phyloP scores from a whole-genome alignment of 2,888 invertebrate species.

The Melanostoma scalare region DNA sequence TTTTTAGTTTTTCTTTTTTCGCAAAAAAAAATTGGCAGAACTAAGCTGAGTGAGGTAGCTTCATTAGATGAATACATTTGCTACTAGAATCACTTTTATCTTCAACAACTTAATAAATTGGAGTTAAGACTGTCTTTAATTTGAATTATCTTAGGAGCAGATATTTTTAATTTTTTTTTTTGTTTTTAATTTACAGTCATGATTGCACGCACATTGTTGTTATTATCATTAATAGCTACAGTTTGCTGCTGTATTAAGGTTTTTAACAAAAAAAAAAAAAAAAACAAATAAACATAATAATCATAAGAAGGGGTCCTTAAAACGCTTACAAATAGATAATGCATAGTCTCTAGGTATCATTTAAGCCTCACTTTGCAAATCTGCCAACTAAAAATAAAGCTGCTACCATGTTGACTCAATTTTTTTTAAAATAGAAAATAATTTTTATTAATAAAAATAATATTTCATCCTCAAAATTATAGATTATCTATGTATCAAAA shows the following conservation, averaged over 20 bases:
- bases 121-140: slow-evolving; percentile 32
- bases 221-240: not conserved
- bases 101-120: slow-evolving; percentile 16
- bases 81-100: slow-evolving; percentile 2
- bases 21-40: slow-evolving; percentile 37
- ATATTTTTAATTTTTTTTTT: not conserved
- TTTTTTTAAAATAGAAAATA: slow-evolving; percentile 11
- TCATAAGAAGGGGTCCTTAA: slow-evolving; percentile 29
- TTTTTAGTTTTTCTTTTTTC: slow-evolving; percentile 3
- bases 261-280: not conserved
- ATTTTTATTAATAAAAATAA: not conserved
- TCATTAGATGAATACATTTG: not conserved
- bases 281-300: slow-evolving; percentile 8
- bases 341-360: slow-evolving; percentile 27
- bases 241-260: slow-evolving; percentile 16
- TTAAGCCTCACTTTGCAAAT: slow-evolving; percentile 32
- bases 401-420: slow-evolving; percentile 22
- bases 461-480: not conserved
- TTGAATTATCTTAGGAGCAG: slow-evolving; percentile 20
- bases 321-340: slow-evolving; percentile 34
- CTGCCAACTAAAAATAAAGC: slow-evolving; percentile 39
- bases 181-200: not conserved
- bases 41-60: slow-evolving; percentile 16
- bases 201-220: not conserved
- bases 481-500: slow-evolving; percentile 2